These are phyloP conservation scores for Momotus momota DNA, from an alignment of 2,797 vertebrate species.

Conservation along the genomic window DNA sequence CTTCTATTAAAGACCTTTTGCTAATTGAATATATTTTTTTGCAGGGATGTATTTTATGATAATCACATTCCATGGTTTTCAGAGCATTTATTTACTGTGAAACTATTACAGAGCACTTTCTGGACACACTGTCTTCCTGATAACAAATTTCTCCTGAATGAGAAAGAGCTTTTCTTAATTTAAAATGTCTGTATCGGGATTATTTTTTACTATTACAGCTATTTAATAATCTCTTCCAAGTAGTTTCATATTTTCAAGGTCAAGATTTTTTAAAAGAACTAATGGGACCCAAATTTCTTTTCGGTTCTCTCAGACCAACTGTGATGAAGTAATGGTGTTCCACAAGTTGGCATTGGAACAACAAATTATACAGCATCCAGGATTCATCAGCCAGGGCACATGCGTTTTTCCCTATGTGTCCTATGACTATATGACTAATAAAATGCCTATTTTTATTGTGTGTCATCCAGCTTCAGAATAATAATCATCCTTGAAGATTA, in stretches of 20 bases:
- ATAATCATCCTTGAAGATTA: conserved; percentile 50
- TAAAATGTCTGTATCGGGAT: conserved; percentile 1
- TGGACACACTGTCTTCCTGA: background rate
- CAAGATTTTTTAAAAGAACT: conserved; percentile 9
- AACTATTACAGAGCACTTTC: background rate
- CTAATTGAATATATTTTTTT: conserved; percentile 24
- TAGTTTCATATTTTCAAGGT: conserved; percentile 43
- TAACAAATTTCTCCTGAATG: conserved; percentile 18
- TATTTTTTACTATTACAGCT: conserved; percentile 23
- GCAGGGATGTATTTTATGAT: background rate
- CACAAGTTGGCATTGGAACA: conserved; percentile 31
- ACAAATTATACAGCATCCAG: conserved; percentile 22
- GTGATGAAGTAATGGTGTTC: conserved; percentile 28
- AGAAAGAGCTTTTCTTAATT: conserved; percentile 23
- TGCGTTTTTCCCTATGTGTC: conserved; percentile 6
- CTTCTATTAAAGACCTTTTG: background rate
- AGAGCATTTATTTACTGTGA: conserved; percentile 43
- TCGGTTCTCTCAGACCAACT: background rate
- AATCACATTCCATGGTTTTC: background rate
- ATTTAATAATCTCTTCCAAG: conserved; percentile 29
- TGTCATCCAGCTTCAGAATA: conserved; percentile 60
- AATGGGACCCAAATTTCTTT: conserved; percentile 7
- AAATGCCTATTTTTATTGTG: conserved; percentile 61
- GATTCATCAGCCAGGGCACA: background rate
- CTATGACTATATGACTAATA: conserved; percentile 50